Base-by-base conservation (phyloP, 2,113 vertebrate genomes). In the Sturnira hondurensis region DNA sequence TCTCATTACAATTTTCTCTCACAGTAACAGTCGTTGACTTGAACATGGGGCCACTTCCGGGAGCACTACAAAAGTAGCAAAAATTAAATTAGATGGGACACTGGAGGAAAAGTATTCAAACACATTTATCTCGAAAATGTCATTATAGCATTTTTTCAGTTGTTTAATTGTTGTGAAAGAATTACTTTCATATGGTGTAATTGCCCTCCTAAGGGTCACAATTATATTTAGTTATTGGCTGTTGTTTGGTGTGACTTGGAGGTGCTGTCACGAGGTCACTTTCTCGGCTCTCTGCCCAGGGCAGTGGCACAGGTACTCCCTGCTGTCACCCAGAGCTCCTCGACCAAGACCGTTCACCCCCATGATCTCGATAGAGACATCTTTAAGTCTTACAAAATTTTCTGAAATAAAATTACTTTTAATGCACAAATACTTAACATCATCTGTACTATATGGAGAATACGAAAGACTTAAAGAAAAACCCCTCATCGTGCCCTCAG, bases 21-120 rank as follows among this genome's bases (percentile, higher is more conserved):
- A 99, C 98, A 0, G 99, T 99, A 87, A 99, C 99, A 1, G 99
- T 99, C 0, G 99, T 99, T 89, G 99, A 99, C 96, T 99, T 99
- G 98, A 99, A 99, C 99, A 99, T 99, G 17, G 99, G 99, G 11
- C 99, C 99, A 0, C 99, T 99, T 93, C 99, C 99, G 61, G 99
- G 99, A 96, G 99, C 99, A 52, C 99, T 99, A 89, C 33, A 97
- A 93, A 96, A 63, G 91, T 96, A 97, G 91, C 0, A 81, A 85
- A 96, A 87, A 0, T 28, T 31, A 1, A 38, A 31, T 96, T 73
- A 94, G 70, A 68, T 58, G 22, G 31, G 20, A 26, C 28, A 73
- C 7, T 12, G 20, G 22, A 45, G 45, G 7, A 58, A 89, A 84
- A 38, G 26, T 1, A 45, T 11, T 24, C 24, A 85, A 38, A 54